These are phyloP conservation scores for Rugalucina vietnamica DNA, from an alignment of 2,888 invertebrate genomes.

Conservation along the genomic window DNA sequence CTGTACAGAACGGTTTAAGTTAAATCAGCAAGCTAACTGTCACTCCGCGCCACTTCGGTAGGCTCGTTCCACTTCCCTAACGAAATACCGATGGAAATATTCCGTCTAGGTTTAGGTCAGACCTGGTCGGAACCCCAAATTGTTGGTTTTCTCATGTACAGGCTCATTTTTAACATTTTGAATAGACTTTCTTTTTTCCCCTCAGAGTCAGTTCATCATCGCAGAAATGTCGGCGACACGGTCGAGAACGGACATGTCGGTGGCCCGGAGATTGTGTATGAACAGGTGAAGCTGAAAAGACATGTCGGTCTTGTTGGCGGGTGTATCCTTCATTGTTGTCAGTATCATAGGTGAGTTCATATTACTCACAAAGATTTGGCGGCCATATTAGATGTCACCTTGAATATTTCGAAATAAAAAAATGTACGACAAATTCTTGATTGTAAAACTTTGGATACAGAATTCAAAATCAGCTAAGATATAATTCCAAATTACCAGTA, in stretches of 20 bases:
- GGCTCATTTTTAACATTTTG: no score
- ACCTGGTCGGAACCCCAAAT: no score
- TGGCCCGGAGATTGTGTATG: background rate
- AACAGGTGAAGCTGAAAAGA: conserved; percentile 44
- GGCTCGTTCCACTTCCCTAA: no score
- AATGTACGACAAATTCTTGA: background rate
- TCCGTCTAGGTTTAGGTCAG: no score
- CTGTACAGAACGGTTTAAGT: no score
- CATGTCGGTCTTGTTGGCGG: conserved; percentile 61
- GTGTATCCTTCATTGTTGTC: conserved; percentile 61
- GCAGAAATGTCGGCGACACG: background rate
- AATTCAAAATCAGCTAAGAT: no score
- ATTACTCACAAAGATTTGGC: background rate
- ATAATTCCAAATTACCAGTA: background rate
- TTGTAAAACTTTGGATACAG: background rate
- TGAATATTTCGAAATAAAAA: background rate
- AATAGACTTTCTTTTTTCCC: no score
- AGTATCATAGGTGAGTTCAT: conserved; percentile 60
- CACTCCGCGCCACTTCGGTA: no score
- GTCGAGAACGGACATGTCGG: background rate
- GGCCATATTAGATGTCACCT: background rate
- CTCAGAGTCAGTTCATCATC: background rate
- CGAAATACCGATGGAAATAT: no score
- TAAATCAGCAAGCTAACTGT: no score
- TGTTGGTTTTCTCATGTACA: no score